Conservation (phyloP, 2,888 invertebrate species). For the Rhingia campestris region DNA sequence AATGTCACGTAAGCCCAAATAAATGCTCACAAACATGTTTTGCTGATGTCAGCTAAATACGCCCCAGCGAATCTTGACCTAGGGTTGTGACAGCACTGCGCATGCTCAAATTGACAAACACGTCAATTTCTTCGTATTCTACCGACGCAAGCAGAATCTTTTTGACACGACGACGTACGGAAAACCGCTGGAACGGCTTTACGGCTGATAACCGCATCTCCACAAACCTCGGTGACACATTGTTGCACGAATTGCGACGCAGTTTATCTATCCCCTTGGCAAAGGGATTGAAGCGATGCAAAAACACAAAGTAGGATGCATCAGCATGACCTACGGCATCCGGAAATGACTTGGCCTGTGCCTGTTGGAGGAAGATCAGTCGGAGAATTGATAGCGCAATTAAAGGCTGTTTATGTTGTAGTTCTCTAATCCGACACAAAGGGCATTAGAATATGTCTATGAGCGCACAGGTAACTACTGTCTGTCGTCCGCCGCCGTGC, state of each 20-base stretch:
- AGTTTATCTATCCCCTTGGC: too few species aligned
- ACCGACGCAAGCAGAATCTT: constrained; percentile 27
- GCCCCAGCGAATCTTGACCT: constrained; percentile 64
- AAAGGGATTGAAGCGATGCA: background rate
- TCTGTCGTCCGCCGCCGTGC: constrained; percentile 1
- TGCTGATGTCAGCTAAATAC: constrained; percentile 36
- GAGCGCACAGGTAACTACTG: background rate
- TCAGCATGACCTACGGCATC: constrained; percentile 63
- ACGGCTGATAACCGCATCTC: constrained; percentile 19
- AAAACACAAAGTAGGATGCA: constrained; percentile 27
- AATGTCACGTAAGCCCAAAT: constrained; percentile 70
- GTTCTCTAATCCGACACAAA: constrained; percentile 58
- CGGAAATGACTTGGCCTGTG: constrained; percentile 55
- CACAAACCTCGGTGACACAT: background rate
- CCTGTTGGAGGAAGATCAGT: constrained; percentile 37
- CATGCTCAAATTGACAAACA: constrained; percentile 11
- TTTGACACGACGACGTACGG: background rate
- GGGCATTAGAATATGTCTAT: constrained; percentile 69
- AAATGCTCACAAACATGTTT: constrained; percentile 61
- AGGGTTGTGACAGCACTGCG: constrained; percentile 41
- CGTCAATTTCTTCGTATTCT: constrained; percentile 50
- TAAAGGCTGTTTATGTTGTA: constrained; percentile 69
- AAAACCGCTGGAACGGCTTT: background rate
- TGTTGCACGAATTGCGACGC: background rate
- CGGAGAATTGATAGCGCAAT: constrained; percentile 69